Percentiles rank a stretch among this genome's conserved stretches.
phyloP scores from a whole-genome alignment of 2,888 invertebrate species.

The Junonia oenone region DNA sequence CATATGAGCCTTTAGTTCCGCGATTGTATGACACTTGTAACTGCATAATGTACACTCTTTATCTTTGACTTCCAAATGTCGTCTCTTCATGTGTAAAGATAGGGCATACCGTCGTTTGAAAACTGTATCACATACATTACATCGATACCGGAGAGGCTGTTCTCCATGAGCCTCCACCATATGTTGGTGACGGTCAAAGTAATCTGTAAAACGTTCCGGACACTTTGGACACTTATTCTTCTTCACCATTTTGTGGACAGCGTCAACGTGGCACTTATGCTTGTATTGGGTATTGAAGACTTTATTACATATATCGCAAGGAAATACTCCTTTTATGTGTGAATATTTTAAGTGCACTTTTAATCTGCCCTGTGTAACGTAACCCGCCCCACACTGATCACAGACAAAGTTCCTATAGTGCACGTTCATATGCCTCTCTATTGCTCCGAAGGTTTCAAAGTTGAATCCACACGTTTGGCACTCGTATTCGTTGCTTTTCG shows the following conservation, averaged over 20 bases:
- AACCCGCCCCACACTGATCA: slow-evolving; percentile 57
- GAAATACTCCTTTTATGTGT: slow-evolving; percentile 44
- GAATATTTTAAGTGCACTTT: slow-evolving; percentile 55
- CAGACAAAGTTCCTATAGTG: slow-evolving; percentile 61
- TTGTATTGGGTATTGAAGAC: slow-evolving; percentile 49
- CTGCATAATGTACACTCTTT: slow-evolving; percentile 44
- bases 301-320: slow-evolving; percentile 56
- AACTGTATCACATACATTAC: slow-evolving; percentile 48
- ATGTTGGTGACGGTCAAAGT: slow-evolving; percentile 57
- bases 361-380: slow-evolving; percentile 51
- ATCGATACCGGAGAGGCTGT: slow-evolving; percentile 49
- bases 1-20: slow-evolving; percentile 43
- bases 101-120: slow-evolving; percentile 38
- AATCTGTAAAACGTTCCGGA: slow-evolving; percentile 54
- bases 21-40: slow-evolving; percentile 48
- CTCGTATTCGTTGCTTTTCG: slow-evolving; percentile 39
- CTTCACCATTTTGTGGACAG: slow-evolving; percentile 51
- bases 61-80: slow-evolving; percentile 54
- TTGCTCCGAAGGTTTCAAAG: slow-evolving; percentile 60
- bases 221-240: slow-evolving; percentile 58
- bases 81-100: slow-evolving; percentile 54
- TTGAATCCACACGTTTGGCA: slow-evolving; percentile 54
- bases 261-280: slow-evolving; percentile 51
- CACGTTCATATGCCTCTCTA: slow-evolving; percentile 60
- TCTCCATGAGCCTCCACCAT: slow-evolving; percentile 54